These are phyloP conservation scores for Halcyon smyrnensis DNA, from an alignment of 2,797 vertebrate genomes.

Conservation along the genomic window DNA sequence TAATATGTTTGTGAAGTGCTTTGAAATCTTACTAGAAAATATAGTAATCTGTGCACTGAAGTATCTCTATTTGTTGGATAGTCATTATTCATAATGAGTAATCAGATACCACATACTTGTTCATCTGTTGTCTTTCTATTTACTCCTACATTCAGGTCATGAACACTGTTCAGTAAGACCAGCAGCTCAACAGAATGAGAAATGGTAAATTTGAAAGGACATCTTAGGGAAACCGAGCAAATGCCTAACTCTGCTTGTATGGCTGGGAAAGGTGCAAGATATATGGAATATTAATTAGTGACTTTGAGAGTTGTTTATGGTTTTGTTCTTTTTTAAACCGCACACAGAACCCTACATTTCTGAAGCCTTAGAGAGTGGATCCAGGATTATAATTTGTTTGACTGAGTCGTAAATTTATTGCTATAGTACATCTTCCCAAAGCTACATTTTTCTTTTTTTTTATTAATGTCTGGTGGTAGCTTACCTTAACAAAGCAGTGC, in stretches of 20 bases:
- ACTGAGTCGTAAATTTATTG: background rate
- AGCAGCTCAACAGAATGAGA: background rate
- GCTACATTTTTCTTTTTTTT: background rate
- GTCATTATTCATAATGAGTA: background rate
- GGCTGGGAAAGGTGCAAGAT: background rate
- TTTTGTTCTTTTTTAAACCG: background rate
- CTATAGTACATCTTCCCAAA: background rate
- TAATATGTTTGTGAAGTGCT: background rate
- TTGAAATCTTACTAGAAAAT: background rate
- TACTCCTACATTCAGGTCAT: background rate
- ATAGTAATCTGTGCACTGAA: background rate
- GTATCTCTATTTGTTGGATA: background rate
- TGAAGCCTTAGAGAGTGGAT: background rate
- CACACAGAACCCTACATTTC: background rate
- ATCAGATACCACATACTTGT: background rate
- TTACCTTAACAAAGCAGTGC: background rate
- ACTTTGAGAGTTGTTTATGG: background rate
- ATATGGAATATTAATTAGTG: background rate
- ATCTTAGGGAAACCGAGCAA: background rate
- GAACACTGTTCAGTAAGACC: background rate
- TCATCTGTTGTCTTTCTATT: background rate
- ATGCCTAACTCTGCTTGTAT: background rate
- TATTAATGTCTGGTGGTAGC: background rate
- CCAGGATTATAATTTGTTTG: background rate
- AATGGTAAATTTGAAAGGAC: constrained; percentile 12